phyloP scores from a whole-genome alignment of 2,113 vertebrate species.

The Notechis scutatus region DNA sequence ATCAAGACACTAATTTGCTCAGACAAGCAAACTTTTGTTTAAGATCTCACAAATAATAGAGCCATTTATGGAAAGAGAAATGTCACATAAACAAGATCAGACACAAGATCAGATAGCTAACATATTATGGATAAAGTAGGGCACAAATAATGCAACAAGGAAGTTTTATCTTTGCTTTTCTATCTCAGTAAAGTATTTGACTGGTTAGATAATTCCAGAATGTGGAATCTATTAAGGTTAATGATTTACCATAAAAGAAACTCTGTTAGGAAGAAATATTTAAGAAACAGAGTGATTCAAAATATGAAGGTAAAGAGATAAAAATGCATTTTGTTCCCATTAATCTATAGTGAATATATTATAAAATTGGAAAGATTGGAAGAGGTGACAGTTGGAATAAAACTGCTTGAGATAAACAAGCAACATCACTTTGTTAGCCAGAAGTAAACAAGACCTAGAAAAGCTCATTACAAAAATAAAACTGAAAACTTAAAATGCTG shows the following conservation, averaged over 20 bases:
- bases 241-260: not conserved
- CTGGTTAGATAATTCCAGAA: not conserved
- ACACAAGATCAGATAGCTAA: not conserved
- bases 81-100: not conserved
- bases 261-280: not conserved
- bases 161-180: not conserved
- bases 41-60: not conserved
- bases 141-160: not conserved
- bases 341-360: not conserved
- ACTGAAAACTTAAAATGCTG: not conserved
- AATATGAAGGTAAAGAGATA: not conserved
- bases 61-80: not conserved
- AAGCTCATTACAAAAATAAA: not conserved
- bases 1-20: not conserved
- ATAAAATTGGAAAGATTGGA: not conserved
- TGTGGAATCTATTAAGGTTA: not conserved
- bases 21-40: not conserved
- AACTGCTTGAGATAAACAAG: not conserved
- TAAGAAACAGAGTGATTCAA: not conserved
- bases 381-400: not conserved
- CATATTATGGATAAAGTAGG: not conserved
- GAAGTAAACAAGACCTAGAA: not conserved
- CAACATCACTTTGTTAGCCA: not conserved
- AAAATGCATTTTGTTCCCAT: not conserved
- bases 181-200: not conserved